A percentile compares a stretch with the other conserved stretches of the same genome.
Conservation (phyloP, 2,113 vertebrate genomes). For the Saiga tatarica region DNA sequence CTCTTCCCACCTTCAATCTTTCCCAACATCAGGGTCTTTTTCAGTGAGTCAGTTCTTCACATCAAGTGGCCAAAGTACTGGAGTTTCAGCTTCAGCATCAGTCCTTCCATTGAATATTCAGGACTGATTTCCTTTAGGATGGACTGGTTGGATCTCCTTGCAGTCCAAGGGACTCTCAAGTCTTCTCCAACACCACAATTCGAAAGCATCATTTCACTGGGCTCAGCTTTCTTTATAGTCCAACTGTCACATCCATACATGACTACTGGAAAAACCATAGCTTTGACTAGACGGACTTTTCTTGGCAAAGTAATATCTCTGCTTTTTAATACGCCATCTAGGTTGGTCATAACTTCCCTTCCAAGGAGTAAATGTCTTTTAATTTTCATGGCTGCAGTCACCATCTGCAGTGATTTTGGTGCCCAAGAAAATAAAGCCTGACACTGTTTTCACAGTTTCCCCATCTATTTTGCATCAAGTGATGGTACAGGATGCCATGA, state of each 20-base stretch:
- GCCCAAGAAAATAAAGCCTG: background rate
- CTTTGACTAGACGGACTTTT: background rate
- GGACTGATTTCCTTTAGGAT: background rate
- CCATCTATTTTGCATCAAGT: background rate
- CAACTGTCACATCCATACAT: background rate
- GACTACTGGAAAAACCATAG: background rate
- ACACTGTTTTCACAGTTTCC: background rate
- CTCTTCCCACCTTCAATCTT: background rate
- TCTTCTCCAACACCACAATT: background rate
- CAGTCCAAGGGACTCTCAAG: background rate
- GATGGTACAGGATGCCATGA: background rate
- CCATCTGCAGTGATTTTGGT: background rate
- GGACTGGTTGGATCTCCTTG: background rate
- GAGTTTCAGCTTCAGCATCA: background rate
- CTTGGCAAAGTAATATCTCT: background rate
- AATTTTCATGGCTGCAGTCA: background rate
- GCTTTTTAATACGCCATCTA: background rate
- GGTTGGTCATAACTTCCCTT: background rate
- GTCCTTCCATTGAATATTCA: background rate
- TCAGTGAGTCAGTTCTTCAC: background rate
- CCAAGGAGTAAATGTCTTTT: background rate
- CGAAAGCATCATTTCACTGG: background rate
- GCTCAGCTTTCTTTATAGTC: background rate
- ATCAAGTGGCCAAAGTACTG: background rate
- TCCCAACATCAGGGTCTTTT: background rate